phyloP scores from a whole-genome alignment of 2,888 invertebrate genomes.

The Amphimallon solstitiale region DNA sequence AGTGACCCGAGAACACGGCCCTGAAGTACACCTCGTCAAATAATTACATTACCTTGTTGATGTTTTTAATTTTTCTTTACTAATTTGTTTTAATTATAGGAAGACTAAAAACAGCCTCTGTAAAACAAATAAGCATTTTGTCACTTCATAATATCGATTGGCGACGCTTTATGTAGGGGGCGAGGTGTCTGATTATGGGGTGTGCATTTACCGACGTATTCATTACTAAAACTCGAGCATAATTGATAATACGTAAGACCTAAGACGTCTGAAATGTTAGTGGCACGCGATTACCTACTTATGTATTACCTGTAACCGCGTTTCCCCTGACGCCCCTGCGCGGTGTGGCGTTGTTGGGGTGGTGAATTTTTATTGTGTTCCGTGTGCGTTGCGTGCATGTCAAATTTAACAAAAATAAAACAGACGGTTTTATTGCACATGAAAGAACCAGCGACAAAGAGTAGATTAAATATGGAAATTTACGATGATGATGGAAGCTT shows the following conservation, averaged over 20 bases:
- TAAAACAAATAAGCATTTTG: no score
- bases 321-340: no score
- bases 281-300: slow-evolving; percentile 20
- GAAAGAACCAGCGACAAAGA: slow-evolving; percentile 38
- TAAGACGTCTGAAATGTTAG: neutral
- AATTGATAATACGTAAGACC: slow-evolving; percentile 22
- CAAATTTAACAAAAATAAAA: slow-evolving; percentile 37
- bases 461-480: slow-evolving; percentile 40
- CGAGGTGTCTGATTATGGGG: no score
- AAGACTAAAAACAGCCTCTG: no score
- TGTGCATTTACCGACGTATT: neutral
- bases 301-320: no score
- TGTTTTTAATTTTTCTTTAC: no score
- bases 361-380: slow-evolving; percentile 36
- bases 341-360: slow-evolving; percentile 18
- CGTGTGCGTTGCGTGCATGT: slow-evolving; percentile 33
- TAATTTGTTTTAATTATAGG: no score
- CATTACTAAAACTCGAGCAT: slow-evolving; percentile 12
- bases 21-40: no score
- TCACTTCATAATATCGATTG: no score
- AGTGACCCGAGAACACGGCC: no score
- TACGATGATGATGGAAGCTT: slow-evolving; percentile 32
- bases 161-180: no score
- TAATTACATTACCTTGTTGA: no score
- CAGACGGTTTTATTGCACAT: slow-evolving; percentile 34